Percentiles rank a stretch among this genome's conserved stretches.
These are phyloP conservation scores for Esox niger DNA, from an alignment of 2,113 vertebrate species.

Conservation along the genomic window DNA sequence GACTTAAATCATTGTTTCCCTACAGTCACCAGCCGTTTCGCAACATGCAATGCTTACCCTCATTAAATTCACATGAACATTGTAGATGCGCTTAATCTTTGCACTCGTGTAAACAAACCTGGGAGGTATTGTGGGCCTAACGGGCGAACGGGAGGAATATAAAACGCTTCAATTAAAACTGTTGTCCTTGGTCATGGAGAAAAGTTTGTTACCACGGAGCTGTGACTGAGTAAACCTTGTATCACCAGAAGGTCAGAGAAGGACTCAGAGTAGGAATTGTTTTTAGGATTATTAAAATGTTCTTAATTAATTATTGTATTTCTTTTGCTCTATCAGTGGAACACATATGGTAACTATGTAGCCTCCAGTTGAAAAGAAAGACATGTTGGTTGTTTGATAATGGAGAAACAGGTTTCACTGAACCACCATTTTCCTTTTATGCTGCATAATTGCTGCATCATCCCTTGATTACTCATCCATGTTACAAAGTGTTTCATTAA, in stretches of 20 bases:
- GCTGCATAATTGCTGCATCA: too few species aligned
- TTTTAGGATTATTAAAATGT: not conserved
- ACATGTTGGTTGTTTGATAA: not conserved
- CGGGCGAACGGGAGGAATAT: constrained; percentile 38
- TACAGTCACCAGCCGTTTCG: constrained; percentile 39
- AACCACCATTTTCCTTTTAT: too few species aligned
- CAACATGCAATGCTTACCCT: constrained; percentile 50
- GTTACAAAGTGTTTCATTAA: too few species aligned
- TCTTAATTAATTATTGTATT: not conserved
- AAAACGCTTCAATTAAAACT: constrained; percentile 39
- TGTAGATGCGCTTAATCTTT: constrained; percentile 51
- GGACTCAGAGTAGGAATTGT: constrained; percentile 21
- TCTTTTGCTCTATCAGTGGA: not conserved
- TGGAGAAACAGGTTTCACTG: too few species aligned
- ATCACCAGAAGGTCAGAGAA: constrained; percentile 28
- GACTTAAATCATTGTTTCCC: constrained; percentile 53
- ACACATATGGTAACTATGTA: not conserved
- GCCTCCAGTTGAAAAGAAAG: not conserved
- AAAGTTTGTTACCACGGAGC: not conserved
- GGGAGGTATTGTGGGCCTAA: constrained; percentile 43
- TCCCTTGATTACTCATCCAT: too few species aligned
- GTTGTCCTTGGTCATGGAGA: constrained; percentile 28
- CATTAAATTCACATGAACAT: constrained; percentile 55
- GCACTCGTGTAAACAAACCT: constrained; percentile 60
- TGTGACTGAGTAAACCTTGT: constrained; percentile 30